Evolutionary conservation across 2,113 vertebrate species (phyloP).

Genomic region (Engraulis encrasicolus): DNA sequence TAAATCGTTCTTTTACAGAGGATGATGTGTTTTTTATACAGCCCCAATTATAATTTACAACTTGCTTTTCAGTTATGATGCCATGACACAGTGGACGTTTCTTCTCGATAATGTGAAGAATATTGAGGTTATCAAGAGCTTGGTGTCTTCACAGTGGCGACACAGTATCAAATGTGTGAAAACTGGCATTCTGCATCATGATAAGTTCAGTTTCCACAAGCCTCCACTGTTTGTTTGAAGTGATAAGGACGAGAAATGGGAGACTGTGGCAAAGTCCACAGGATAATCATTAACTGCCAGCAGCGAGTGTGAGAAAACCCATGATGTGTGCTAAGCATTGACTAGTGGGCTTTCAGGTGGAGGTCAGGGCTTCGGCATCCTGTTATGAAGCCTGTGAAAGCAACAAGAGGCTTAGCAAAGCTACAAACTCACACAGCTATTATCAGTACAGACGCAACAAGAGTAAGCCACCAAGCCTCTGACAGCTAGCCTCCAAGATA

Average conservation of each 20-base stretch:
- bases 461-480: neutral
- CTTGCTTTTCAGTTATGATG: neutral
- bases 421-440: neutral
- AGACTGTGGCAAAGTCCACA: constrained; percentile 57
- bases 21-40: neutral
- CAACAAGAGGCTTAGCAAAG: neutral
- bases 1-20: neutral
- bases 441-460: neutral
- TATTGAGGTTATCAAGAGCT: neutral
- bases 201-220: neutral
- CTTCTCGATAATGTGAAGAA: neutral
- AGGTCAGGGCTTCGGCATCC: constrained; percentile 31
- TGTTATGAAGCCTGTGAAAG: constrained; percentile 36
- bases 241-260: constrained; percentile 59
- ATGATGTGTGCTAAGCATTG: constrained; percentile 2
- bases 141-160: neutral
- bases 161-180: neutral
- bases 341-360: constrained; percentile 24
- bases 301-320: constrained; percentile 31
- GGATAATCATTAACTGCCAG: constrained; percentile 65
- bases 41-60: neutral
- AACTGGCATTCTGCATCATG: neutral
- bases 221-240: constrained; percentile 52
- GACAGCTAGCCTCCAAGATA: neutral
- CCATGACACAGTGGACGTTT: neutral